Evolutionary conservation across 2,113 vertebrate species (phyloP).

Genomic region (Entelurus aequoreus): DNA sequence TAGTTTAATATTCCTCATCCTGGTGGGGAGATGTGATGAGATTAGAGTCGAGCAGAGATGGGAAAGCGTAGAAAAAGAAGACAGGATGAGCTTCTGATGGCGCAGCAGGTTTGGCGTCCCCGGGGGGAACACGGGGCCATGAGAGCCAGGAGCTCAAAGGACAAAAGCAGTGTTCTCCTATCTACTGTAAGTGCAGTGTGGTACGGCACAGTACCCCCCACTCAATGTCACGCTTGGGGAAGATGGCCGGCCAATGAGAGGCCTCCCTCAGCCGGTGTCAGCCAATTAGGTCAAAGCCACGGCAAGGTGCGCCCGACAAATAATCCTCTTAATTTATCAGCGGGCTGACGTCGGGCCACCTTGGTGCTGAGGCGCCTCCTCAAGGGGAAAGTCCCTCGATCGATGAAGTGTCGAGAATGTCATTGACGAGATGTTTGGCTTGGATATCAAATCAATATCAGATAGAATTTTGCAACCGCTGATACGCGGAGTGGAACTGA

Average conservation of each 20-base stretch:
- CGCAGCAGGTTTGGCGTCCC: constrained; percentile 71
- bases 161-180: constrained; percentile 62
- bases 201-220: constrained; percentile 56
- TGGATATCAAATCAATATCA: constrained; percentile 3
- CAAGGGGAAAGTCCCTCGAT: constrained; percentile 40
- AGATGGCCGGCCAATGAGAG: constrained; percentile 40
- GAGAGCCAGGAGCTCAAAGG: constrained; percentile 55
- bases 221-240: constrained; percentile 64
- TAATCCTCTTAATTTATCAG: constrained; percentile 46
- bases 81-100: constrained; percentile 69
- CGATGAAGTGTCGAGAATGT: constrained; percentile 20
- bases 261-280: constrained; percentile 32
- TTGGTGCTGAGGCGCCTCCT: constrained; percentile 27
- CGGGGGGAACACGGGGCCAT: constrained; percentile 51
- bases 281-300: constrained; percentile 59
- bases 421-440: constrained; percentile 2
- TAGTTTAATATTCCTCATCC: constrained; percentile 66
- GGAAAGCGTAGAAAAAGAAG: constrained; percentile 45
- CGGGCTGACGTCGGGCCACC: constrained; percentile 20
- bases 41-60: constrained; percentile 37
- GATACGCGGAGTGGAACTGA: too few relatives aligned
- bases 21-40: constrained; percentile 38
- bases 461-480: too few relatives aligned
- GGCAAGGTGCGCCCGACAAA: constrained; percentile 56
- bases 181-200: constrained; percentile 19